Evolutionary conservation across 2,888 invertebrate species (phyloP), one percentile per base, ranked within the genome.

Genomic region (Noctua pronuba): DNA sequence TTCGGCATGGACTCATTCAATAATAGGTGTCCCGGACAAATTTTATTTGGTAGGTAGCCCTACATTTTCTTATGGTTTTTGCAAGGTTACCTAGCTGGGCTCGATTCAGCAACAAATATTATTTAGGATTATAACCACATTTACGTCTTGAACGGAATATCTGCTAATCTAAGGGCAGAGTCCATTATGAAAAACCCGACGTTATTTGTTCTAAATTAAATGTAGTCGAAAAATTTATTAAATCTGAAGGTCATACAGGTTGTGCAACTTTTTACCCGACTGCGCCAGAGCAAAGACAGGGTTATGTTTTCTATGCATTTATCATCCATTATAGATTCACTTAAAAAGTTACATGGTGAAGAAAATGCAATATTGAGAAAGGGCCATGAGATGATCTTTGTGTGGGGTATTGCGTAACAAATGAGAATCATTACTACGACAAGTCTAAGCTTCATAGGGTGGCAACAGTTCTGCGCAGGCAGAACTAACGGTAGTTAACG

Each of bases 371-470:
- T 35, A 4, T 35, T 4, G 35, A 35, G 35, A 35, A 35, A 60
- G 18, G 2, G 58, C 3, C 18, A 8, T 31, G 4, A 31, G 1
- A 31, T 46, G 73, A 18, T 24, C 31, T 52, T 52, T 24, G 11
- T 0, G 21, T 6, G 5, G n/a, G 10, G 18, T 73, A 73, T 73
- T 80, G 73, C 77, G 5, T 80, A 78, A 78, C 60, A 16, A 24
- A n/a, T 16, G 1, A 7, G 16, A 41, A 16, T n/a, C 16, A 11
- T 10, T 31, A 35, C 1, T 13, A 38, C 24, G 5, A 24, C 38
- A n/a, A 70, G 21, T 31, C 11, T 38, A 41, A 31, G 38, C 13
- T 41, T 35, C 16, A 31, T 18, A 52, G n/a, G 1, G 24, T 49
- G 46, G 21, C 38, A 18, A 49, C 18, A n/a, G 5, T 35, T 44